Conservation (phyloP, 2,888 invertebrate species). For the Dromius quadrimaculatus region DNA sequence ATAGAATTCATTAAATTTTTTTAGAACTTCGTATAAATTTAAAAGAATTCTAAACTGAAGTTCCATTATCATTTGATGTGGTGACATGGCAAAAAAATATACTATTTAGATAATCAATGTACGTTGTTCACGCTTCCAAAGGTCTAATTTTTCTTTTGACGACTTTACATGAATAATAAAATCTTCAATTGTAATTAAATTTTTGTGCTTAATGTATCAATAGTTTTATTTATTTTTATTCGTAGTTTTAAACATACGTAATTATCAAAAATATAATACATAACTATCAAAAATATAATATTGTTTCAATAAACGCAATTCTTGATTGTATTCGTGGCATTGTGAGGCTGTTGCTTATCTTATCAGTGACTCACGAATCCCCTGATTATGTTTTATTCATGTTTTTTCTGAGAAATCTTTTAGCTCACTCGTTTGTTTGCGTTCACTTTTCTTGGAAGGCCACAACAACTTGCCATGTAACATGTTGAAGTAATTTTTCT, state of each 20-base stretch:
- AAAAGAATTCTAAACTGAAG: too few relatives aligned
- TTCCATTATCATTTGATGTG: slow-evolving; percentile 28
- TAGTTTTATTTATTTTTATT: slow-evolving; percentile 24
- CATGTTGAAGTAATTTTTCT: slow-evolving; percentile 29
- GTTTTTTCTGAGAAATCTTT: slow-evolving; percentile 46
- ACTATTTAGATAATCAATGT: slow-evolving; percentile 37
- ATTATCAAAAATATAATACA: slow-evolving; percentile 8
- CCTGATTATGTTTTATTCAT: slow-evolving; percentile 51
- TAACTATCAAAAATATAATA: slow-evolving; percentile 1
- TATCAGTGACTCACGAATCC: slow-evolving; percentile 52
- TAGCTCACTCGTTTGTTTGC: slow-evolving; percentile 22
- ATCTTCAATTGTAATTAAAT: slow-evolving; percentile 11
- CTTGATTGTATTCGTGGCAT: slow-evolving; percentile 37
- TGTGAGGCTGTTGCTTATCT: slow-evolving; percentile 43
- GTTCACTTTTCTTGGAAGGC: slow-evolving; percentile 43
- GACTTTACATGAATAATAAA: slow-evolving; percentile 43
- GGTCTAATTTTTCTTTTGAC: slow-evolving; percentile 39
- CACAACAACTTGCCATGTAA: slow-evolving; percentile 10
- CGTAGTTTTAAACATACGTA: not conserved
- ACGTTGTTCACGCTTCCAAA: slow-evolving; percentile 38
- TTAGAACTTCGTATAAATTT: too few relatives aligned
- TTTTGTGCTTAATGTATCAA: slow-evolving; percentile 20
- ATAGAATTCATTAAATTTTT: too few relatives aligned
- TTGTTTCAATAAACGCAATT: slow-evolving; percentile 5
- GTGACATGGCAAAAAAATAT: slow-evolving; percentile 39